These are phyloP conservation scores for Cosmia trapezina DNA, from an alignment of 2,888 invertebrate species.

Conservation along the genomic window DNA sequence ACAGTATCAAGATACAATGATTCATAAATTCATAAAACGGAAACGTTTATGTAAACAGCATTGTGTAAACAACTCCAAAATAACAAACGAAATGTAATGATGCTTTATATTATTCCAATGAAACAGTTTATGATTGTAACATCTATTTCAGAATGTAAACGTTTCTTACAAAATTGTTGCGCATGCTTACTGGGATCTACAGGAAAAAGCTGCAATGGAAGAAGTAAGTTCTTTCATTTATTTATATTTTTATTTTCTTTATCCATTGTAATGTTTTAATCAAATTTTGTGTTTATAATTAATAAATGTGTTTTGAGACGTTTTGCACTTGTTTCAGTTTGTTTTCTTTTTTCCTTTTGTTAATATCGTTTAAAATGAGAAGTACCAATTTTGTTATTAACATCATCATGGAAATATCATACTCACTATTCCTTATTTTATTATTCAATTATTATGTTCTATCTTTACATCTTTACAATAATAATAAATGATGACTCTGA, in stretches of 20 bases:
- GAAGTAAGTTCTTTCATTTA: constrained; percentile 93
- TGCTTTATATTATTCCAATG: constrained; percentile 41
- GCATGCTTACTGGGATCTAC: constrained; percentile 84
- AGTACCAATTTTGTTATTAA: constrained; percentile 14
- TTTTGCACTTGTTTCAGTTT: constrained; percentile 15
- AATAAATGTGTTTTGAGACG: constrained; percentile 30
- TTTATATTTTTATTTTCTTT: constrained; percentile 14
- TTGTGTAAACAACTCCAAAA: constrained; percentile 33
- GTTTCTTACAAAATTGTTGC: constrained; percentile 76
- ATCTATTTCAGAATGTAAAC: constrained; percentile 67
- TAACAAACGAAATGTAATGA: constrained; percentile 41
- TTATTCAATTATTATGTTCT: background rate
- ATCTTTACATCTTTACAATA: background rate
- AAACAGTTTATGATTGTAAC: constrained; percentile 55
- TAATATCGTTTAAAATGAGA: background rate
- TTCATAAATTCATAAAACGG: constrained; percentile 21
- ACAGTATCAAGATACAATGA: constrained; percentile 29
- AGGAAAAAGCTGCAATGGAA: constrained; percentile 98
- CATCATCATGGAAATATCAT: background rate
- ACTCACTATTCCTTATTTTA: background rate
- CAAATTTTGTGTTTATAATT: constrained; percentile 8
- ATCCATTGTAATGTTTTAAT: constrained; percentile 9
- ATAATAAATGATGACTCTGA: background rate
- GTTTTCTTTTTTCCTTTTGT: constrained; percentile 33
- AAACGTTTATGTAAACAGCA: constrained; percentile 42